Percentiles rank a stretch among this genome's conserved stretches.
Conservation (phyloP, 1,140 invertebrate species). For the Polyergus mexicanus region DNA sequence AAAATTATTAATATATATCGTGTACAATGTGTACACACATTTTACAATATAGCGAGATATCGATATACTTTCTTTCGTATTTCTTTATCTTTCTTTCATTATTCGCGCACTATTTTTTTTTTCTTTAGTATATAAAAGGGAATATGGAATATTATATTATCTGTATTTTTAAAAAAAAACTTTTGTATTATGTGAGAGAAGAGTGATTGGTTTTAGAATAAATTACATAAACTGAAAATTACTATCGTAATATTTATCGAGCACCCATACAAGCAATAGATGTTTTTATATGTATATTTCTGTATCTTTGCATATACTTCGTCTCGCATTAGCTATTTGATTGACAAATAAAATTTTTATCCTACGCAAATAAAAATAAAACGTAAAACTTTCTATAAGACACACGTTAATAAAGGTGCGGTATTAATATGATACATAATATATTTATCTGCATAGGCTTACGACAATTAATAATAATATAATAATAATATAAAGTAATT, state of each 20-base stretch:
- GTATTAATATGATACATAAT: slow-evolving; percentile 82
- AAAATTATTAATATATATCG: slow-evolving; percentile 19
- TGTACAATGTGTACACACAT: no score
- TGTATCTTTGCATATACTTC: neutral
- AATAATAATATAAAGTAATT: slow-evolving; percentile 78
- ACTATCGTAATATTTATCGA: slow-evolving; percentile 1
- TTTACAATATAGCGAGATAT: neutral
- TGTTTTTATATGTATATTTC: slow-evolving; percentile 6
- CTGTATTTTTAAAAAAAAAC: slow-evolving; percentile 71
- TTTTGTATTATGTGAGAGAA: slow-evolving; percentile 71
- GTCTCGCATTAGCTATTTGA: neutral
- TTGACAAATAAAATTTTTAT: neutral
- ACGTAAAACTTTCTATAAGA: neutral
- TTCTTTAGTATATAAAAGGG: slow-evolving; percentile 61
- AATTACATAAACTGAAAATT: slow-evolving; percentile 55
- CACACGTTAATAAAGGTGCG: slow-evolving; percentile 4
- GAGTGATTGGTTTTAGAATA: slow-evolving; percentile 73
- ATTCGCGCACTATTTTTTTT: slow-evolving; percentile 30
- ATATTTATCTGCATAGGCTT: slow-evolving; percentile 85
- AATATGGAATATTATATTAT: slow-evolving; percentile 51
- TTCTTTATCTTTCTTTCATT: slow-evolving; percentile 37
- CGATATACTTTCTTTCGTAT: neutral
- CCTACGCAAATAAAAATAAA: neutral
- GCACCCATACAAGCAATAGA: neutral
- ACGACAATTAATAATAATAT: slow-evolving; percentile 85